These are phyloP conservation scores for Druon quercuslanigerum DNA, from an alignment of 1,140 invertebrate genomes.

Conservation along the genomic window DNA sequence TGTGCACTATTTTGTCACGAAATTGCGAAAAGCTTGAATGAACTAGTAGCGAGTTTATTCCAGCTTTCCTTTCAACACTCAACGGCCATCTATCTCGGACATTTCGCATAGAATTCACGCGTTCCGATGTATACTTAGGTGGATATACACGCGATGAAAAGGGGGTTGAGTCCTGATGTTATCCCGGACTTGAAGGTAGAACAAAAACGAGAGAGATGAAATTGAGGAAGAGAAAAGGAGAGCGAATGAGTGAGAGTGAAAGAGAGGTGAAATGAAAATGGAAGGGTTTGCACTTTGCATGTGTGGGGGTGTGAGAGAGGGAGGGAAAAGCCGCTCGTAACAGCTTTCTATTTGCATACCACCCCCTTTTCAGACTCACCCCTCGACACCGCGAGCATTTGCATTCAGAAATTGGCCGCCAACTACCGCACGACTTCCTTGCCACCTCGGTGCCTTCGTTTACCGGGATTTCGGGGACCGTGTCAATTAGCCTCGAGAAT, in stretches of 20 bases:
- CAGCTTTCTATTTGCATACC: conserved; percentile 76
- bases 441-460: conserved; percentile 43
- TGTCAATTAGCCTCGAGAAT: conserved; percentile 45
- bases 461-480: conserved; percentile 40
- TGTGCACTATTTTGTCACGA: background rate
- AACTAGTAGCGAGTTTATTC: background rate
- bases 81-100: conserved; percentile 36
- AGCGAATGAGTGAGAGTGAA: conserved; percentile 48
- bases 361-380: conserved; percentile 63
- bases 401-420: conserved; percentile 75
- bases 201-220: conserved; percentile 45
- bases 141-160: conserved; percentile 54
- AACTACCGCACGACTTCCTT: conserved; percentile 59
- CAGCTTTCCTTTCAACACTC: conserved; percentile 3
- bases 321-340: conserved; percentile 65
- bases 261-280: conserved; percentile 38
- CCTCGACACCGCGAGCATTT: conserved; percentile 73
- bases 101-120: conserved; percentile 59
- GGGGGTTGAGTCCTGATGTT: conserved; percentile 54
- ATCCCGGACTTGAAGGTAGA: conserved; percentile 49
- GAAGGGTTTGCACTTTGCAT: conserved; percentile 43
- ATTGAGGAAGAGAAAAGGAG: conserved; percentile 34
- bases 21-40: background rate
- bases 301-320: conserved; percentile 53
- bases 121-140: conserved; percentile 43